Conservation (phyloP, 2,797 vertebrate species). For the Takifugu ocellatus region DNA sequence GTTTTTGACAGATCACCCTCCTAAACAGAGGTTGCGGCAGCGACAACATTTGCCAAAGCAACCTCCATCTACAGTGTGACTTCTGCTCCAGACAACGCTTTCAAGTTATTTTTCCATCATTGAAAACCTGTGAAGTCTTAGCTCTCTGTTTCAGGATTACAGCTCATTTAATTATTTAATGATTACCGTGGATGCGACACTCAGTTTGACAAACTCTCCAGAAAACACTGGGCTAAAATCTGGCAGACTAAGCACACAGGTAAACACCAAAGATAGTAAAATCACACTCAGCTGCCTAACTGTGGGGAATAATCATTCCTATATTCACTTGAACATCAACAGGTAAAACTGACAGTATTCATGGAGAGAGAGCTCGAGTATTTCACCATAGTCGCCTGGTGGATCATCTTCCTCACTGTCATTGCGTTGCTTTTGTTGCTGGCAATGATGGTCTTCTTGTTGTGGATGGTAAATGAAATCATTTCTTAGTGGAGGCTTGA, state of each 20-base stretch:
- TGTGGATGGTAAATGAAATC: slow-evolving; percentile 83
- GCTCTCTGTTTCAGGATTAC: slow-evolving; percentile 78
- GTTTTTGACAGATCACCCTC: slow-evolving; percentile 76
- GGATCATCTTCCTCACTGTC: slow-evolving; percentile 86
- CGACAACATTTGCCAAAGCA: slow-evolving; percentile 88
- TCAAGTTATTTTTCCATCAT: not conserved
- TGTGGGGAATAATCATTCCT: not conserved
- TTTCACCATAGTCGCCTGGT: slow-evolving; percentile 84
- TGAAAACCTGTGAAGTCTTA: not conserved
- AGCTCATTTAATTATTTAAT: slow-evolving; percentile 86
- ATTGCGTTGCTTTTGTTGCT: slow-evolving; percentile 84
- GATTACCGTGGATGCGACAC: slow-evolving; percentile 79
- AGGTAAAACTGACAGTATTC: slow-evolving; percentile 90
- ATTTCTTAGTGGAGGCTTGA: not conserved
- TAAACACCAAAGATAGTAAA: slow-evolving; percentile 36
- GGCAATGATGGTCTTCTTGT: slow-evolving; percentile 76
- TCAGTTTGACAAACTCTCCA: slow-evolving; percentile 76
- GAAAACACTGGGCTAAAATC: slow-evolving; percentile 82
- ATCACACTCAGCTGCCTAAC: not conserved
- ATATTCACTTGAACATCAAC: not conserved
- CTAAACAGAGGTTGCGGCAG: slow-evolving; percentile 86
- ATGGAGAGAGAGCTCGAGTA: slow-evolving; percentile 77
- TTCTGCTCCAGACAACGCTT: slow-evolving; percentile 79
- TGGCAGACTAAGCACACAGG: slow-evolving; percentile 74
- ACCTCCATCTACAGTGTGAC: slow-evolving; percentile 81